Evolutionary conservation across 2,888 invertebrate genomes (phyloP), one percentile per base, ranked within the genome.

Genomic region (Pogonocherus hispidulus): DNA sequence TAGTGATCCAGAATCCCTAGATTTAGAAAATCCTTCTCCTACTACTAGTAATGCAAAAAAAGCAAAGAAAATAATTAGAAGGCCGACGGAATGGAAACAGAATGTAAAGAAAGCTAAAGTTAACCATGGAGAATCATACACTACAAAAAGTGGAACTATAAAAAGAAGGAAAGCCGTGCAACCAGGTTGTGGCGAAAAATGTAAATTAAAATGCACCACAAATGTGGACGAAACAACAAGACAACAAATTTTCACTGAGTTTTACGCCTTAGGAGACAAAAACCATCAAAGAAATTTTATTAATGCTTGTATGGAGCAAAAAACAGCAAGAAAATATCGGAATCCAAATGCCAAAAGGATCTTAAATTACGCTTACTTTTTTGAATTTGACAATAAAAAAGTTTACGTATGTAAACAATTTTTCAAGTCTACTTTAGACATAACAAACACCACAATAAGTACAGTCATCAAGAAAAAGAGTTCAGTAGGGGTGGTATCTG

Each of bases 161-260:
- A 54, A 54, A 54, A 54, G 32, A 54, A 54, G 27, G 16, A 54
- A 54, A 54, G 27, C 54, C 14, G 54, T 54, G 54, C 54, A 54
- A 32, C 54, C 54, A 54, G 54, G 54, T n/a, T 54, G 54, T 54
- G 54, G 27, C 8, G 54, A 54, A 54, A 54, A 27, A 54, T 54
- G 32, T 54, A 54, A 54, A 54, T 32, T 54, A 32, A 54, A 32
- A 54, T 54, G 54, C 18, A 54, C 54, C 16, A 32, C 54, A 54
- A 54, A 27, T 27, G 54, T 54, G 54, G 16, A 54, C 32, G 54
- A 54, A 54, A 54, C 32, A 54, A 54, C 8, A 32, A 27, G 54
- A 32, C 27, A 54, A 54, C 54, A 32, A 27, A 54, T 54, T 32
- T 54, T 54, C 32, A 54, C 27, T 32, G 47, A 47, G 19, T 47